These are phyloP conservation scores for Miniopterus natalensis DNA, from an alignment of 2,113 vertebrate genomes.

Conservation along the genomic window DNA sequence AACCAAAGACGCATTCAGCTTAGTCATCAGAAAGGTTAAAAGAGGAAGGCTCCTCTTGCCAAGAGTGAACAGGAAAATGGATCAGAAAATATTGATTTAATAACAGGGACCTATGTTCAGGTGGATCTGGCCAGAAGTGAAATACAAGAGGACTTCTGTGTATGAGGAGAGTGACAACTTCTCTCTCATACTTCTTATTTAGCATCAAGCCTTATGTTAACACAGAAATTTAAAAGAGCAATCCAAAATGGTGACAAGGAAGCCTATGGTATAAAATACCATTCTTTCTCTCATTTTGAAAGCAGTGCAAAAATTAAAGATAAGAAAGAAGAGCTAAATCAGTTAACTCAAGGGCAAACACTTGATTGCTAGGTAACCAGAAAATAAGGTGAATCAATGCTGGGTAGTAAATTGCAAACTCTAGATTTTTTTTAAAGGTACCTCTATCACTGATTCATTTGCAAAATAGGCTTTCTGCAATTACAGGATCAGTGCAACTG, in stretches of 20 bases:
- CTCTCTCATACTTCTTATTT: conserved; percentile 32
- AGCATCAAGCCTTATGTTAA: not conserved
- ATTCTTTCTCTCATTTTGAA: conserved; percentile 37
- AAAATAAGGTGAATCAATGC: not conserved
- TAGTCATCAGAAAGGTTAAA: conserved; percentile 72
- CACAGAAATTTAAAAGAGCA: not conserved
- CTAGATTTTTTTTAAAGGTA: not conserved
- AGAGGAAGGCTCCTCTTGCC: conserved; percentile 33
- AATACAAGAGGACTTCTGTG: not conserved
- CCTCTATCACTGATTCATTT: not conserved
- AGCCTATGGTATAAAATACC: not conserved
- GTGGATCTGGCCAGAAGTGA: not conserved
- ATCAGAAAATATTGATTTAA: conserved; percentile 58
- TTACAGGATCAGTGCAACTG: not conserved
- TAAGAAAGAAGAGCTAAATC: conserved; percentile 18
- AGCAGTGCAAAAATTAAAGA: not conserved
- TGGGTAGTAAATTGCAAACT: not conserved
- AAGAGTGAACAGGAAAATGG: conserved; percentile 66
- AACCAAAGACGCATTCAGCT: conserved; percentile 61
- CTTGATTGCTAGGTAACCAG: not conserved
- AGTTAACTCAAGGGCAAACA: conserved; percentile 5
- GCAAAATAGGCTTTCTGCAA: not conserved
- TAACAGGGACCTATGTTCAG: not conserved
- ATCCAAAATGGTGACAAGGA: not conserved
- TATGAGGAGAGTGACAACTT: not conserved